These are phyloP conservation scores for Chloroceryle amazona DNA, from an alignment of 2,797 vertebrate genomes.

Conservation along the genomic window DNA sequence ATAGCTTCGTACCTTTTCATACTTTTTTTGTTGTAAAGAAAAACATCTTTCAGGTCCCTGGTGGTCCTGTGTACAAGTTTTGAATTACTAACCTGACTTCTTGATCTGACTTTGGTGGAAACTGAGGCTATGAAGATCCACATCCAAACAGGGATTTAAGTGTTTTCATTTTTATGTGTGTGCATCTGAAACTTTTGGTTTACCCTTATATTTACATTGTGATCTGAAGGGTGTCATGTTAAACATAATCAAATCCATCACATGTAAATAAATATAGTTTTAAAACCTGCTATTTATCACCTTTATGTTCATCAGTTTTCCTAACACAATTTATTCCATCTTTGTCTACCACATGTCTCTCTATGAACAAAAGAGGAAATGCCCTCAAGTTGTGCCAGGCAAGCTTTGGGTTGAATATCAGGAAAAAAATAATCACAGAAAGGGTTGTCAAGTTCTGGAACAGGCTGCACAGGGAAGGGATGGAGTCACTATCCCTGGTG, in stretches of 20 bases:
- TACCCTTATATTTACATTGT: not conserved
- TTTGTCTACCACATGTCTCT: not conserved
- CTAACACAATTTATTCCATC: not conserved
- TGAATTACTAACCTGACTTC: not conserved
- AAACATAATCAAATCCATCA: not conserved
- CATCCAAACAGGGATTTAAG: not conserved
- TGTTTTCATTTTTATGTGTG: not conserved
- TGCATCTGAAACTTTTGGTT: not conserved
- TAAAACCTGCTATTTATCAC: not conserved
- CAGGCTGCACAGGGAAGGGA: not conserved
- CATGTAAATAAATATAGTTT: not conserved
- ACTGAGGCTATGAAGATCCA: not conserved
- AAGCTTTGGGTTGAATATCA: not conserved
- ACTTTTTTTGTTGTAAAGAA: not conserved
- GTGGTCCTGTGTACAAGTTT: not conserved
- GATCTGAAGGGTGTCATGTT: not conserved
- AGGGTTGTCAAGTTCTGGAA: not conserved
- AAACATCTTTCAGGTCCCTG: not conserved
- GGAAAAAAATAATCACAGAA: not conserved
- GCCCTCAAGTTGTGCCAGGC: not conserved
- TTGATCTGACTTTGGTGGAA: not conserved
- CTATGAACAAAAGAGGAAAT: not conserved
- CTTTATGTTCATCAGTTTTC: not conserved
- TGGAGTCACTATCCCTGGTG: not conserved
- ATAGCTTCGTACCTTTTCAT: not conserved